A percentile compares a stretch with the other conserved stretches of the same genome.
Conservation (phyloP, 2,113 vertebrate species). For the Ptilorrhoa leucosticta region DNA sequence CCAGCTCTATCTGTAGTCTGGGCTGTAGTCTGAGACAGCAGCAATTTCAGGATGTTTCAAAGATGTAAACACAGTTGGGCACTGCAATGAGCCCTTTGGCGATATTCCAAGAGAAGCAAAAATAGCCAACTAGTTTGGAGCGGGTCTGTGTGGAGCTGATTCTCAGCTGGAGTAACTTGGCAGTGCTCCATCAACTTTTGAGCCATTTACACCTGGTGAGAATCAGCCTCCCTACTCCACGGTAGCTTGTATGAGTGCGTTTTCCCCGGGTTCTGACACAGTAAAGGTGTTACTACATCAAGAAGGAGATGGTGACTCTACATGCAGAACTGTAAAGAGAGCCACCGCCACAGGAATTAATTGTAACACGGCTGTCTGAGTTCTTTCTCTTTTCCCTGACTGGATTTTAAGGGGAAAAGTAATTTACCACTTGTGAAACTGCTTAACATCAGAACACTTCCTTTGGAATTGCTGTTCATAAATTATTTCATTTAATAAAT, state of each 20-base stretch:
- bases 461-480: not conserved
- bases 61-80: slow-evolving; percentile 60
- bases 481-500: not conserved
- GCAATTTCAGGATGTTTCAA: slow-evolving; percentile 41
- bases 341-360: not conserved
- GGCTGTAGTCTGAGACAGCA: slow-evolving; percentile 7
- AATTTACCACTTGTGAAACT: not conserved
- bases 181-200: not conserved
- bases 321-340: not conserved
- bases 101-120: not conserved
- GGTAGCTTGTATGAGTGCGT: not conserved
- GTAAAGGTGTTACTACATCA: not conserved
- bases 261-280: not conserved
- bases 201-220: not conserved
- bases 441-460: not conserved
- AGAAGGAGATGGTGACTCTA: not conserved
- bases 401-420: not conserved
- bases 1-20: not conserved
- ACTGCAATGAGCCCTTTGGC: slow-evolving; percentile 23
- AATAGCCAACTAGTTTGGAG: slow-evolving; percentile 14
- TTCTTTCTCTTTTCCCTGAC: not conserved
- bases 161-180: slow-evolving; percentile 36
- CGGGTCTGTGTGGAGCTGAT: not conserved
- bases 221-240: not conserved
- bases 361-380: not conserved